Evolutionary conservation across 2,113 vertebrate species (phyloP).

Genomic region (Pachypanchax playfairii): DNA sequence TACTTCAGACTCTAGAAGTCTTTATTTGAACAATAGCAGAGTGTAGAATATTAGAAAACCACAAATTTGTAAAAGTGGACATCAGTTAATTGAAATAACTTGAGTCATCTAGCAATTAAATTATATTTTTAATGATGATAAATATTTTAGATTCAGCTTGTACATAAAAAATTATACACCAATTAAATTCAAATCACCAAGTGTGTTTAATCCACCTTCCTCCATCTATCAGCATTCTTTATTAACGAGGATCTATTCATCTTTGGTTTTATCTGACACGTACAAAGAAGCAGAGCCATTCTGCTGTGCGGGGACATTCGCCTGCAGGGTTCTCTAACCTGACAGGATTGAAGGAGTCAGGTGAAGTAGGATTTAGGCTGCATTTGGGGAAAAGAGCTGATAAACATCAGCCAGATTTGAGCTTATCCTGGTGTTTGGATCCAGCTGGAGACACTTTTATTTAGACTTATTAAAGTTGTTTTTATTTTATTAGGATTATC

Average conservation of each 20-base stretch:
- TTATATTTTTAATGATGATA: neutral
- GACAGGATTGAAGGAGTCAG: neutral
- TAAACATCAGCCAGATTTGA: neutral
- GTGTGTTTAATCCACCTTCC: neutral
- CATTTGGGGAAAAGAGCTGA: neutral
- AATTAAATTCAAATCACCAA: neutral
- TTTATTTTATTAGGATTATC: neutral
- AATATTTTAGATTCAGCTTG: neutral
- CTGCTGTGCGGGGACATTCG: neutral
- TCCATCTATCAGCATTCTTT: neutral
- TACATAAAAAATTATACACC: neutral
- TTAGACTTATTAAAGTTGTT: neutral
- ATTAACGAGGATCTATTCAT: neutral
- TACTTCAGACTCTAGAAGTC: slow-evolving; percentile 48
- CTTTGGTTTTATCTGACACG: neutral
- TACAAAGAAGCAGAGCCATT: neutral
- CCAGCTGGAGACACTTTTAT: neutral
- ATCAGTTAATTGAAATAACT: slow-evolving; percentile 2
- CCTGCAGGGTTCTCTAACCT: neutral
- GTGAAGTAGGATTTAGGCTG: neutral
- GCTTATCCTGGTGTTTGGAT: neutral
- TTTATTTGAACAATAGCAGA: slow-evolving; percentile 30
- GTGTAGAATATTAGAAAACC: slow-evolving; percentile 16
- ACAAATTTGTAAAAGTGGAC: slow-evolving; percentile 1
- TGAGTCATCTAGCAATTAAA: neutral